Evolutionary conservation across 2,797 vertebrate species (phyloP), one percentile per base, ranked within the genome.

Genomic region (Argentina silus): DNA sequence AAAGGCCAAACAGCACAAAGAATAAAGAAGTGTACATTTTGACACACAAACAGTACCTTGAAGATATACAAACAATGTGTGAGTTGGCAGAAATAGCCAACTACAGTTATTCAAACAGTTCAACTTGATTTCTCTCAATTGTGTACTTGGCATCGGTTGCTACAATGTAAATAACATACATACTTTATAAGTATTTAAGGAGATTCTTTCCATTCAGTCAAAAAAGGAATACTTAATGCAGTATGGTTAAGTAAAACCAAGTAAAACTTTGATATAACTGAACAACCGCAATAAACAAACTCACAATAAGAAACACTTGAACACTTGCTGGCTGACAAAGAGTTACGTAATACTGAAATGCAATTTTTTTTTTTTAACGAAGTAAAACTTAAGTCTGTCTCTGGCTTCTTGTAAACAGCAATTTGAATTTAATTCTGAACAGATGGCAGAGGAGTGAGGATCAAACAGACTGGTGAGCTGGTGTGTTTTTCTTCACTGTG

Each of bases 341-440:
- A 83, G 83, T 78, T 73, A 87, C 84, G 87, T 90, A 91, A 91
- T 88, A 90, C 87, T 91, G 87, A 81, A 89, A 51, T 82, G 80
- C 70, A 76, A 75, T 80, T 81, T 78, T 78, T 53, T 23, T 57
- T 53, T 50, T 60, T 47, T 71, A 65, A 50, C 45, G 47, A 71
- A 71, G 45, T 53, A 66, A 69, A 76, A 83, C 67, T 74, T 82
- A 83, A 85, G 88, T 59, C 56, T 59, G 19, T 27, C 19, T 75
- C 83, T 76, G 79, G 84, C 83, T 87, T 91, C 88, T 92, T 92
- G 92, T 93, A 93, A 94, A 94, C 93, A 92, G 82, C 83, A 83
- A 92, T 92, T 90, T 90, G 74, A 89, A 87, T 84, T 79, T 92
- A 92, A 93, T 91, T 89, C 76, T 87, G 82, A 93, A 91, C 93